Conservation (phyloP, 2,113 vertebrate species). For the Solea solea region DNA sequence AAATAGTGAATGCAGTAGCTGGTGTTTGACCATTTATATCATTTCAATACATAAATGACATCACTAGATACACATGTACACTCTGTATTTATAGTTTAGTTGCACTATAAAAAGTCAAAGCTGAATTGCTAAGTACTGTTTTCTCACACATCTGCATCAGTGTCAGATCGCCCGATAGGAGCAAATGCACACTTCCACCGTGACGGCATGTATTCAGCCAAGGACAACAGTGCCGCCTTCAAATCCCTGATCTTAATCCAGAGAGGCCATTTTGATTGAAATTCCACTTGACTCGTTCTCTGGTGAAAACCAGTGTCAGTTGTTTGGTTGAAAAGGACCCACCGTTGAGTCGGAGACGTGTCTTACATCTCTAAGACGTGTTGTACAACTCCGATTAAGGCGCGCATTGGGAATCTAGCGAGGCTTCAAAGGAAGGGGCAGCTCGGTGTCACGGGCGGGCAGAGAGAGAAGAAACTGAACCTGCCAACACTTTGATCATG, state of each 20-base stretch:
- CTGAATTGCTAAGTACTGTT: background rate
- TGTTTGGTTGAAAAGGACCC: constrained; percentile 36
- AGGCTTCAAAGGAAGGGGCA: constrained; percentile 67
- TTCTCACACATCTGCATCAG: background rate
- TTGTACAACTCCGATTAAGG: constrained; percentile 57
- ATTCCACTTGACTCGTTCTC: constrained; percentile 32
- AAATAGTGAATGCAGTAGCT: too few relatives aligned
- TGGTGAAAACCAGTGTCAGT: constrained; percentile 35
- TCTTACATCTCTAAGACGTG: constrained; percentile 61
- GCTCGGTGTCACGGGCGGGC: constrained; percentile 54
- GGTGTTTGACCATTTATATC: too few relatives aligned
- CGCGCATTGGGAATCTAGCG: constrained; percentile 23
- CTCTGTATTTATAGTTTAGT: too few relatives aligned
- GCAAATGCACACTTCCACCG: background rate
- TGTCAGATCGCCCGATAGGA: background rate
- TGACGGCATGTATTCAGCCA: constrained; percentile 13
- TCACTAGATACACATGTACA: too few relatives aligned
- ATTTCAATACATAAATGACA: too few relatives aligned
- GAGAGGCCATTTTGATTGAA: constrained; percentile 18
- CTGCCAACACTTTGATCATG: constrained; percentile 68
- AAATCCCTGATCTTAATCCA: constrained; percentile 13
- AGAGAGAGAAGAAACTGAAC: constrained; percentile 54
- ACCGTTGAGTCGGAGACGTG: constrained; percentile 39
- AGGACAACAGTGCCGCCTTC: background rate
- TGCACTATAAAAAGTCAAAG: too few relatives aligned